Percentiles rank a stretch among this genome's conserved stretches.
Evolutionary conservation across 2,888 invertebrate genomes (phyloP).

Genomic region (Microplitis deprimator): DNA sequence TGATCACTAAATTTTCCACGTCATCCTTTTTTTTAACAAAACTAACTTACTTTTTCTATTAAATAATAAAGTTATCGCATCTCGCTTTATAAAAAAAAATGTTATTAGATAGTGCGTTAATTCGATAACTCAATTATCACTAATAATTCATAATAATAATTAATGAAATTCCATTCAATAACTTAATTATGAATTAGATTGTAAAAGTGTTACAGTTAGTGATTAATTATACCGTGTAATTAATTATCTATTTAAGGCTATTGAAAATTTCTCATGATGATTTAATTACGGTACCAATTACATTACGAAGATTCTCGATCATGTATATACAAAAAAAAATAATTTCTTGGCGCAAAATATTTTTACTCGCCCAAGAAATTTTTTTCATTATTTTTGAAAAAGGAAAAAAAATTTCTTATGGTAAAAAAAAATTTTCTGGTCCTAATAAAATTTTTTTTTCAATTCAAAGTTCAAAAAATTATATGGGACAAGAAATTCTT

Average conservation of each 20-base stretch:
- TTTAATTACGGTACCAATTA: constrained; percentile 9
- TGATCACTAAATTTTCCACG: constrained; percentile 1
- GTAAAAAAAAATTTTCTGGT: too few species aligned
- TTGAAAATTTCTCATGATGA: constrained; percentile 11
- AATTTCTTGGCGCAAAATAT: too few species aligned
- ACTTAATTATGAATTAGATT: not conserved
- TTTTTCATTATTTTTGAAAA: too few species aligned
- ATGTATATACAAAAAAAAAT: not conserved
- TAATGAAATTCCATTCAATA: not conserved
- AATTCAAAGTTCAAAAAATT: too few species aligned
- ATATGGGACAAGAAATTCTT: too few species aligned
- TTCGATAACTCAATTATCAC: not conserved
- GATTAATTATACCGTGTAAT: not conserved
- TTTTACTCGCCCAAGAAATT: not conserved
- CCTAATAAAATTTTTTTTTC: too few species aligned
- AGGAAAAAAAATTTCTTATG: too few species aligned
- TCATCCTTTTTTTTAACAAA: not conserved
- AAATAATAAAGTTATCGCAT: not conserved
- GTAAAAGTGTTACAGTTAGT: not conserved
- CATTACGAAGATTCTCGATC: not conserved
- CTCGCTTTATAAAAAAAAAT: not conserved
- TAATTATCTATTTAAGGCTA: not conserved
- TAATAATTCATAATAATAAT: not conserved
- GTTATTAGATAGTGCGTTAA: not conserved
- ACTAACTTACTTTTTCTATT: not conserved